Percentiles rank a stretch among this genome's conserved stretches.
These are phyloP conservation scores for Eueides isabella DNA, from an alignment of 1,140 invertebrate species.

Conservation along the genomic window DNA sequence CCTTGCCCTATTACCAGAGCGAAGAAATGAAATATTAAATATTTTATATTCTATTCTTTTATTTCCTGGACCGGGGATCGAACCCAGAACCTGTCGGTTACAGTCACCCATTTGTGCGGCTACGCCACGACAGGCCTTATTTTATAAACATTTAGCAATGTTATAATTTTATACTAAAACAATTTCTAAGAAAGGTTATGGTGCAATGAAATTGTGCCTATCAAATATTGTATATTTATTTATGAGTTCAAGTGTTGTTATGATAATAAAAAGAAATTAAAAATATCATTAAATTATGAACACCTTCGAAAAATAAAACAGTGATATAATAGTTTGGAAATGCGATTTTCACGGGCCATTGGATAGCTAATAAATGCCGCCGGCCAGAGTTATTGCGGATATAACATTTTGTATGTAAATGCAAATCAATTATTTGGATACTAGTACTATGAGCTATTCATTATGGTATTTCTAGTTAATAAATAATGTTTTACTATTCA, in stretches of 20 bases:
- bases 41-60: no score
- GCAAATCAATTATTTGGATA: constrained; percentile 23
- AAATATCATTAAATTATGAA: constrained; percentile 8
- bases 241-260: no score
- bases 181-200: no score
- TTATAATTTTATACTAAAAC: no score
- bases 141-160: no score
- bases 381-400: constrained; percentile 18
- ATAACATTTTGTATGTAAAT: constrained; percentile 29
- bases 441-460: not conserved
- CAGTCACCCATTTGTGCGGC: no score
- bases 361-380: constrained; percentile 20
- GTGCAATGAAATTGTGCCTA: no score
- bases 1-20: no score
- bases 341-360: constrained; percentile 31
- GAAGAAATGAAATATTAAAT: no score
- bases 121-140: no score
- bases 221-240: not conserved
- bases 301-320: constrained; percentile 18
- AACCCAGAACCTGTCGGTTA: no score
- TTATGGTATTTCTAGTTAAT: not conserved
- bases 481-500: not conserved
- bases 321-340: constrained; percentile 25
- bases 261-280: not conserved
- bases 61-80: no score